Evolutionary conservation across 1,140 invertebrate genomes (phyloP).

Genomic region (Lerema accius): DNA sequence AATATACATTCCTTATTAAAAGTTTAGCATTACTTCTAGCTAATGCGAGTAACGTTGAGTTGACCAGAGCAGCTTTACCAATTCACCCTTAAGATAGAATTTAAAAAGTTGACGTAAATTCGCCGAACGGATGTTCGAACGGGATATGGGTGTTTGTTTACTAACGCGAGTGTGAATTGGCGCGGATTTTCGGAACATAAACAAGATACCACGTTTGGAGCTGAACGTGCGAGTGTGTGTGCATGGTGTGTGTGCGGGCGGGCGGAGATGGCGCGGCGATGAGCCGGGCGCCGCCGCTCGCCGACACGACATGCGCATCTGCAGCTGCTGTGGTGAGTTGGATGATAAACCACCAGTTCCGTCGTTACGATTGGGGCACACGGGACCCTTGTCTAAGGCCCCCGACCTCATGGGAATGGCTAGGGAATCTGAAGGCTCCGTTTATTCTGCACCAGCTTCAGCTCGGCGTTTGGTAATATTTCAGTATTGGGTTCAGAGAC

Average conservation of each 20-base stretch:
- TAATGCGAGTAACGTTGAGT: too few species aligned
- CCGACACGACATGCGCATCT: slow-evolving; percentile 72
- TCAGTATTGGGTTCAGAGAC: too few species aligned
- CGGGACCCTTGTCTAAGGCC: too few species aligned
- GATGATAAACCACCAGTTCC: background rate
- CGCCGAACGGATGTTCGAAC: background rate
- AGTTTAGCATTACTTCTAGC: too few species aligned
- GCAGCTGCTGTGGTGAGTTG: slow-evolving; percentile 75
- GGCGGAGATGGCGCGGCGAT: slow-evolving; percentile 63
- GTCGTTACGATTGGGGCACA: too few species aligned
- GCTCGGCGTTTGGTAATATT: too few species aligned
- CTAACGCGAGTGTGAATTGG: slow-evolving; percentile 31
- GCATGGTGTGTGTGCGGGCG: slow-evolving; percentile 39
- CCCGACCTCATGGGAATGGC: too few species aligned
- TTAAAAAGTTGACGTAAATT: background rate
- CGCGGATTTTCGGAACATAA: slow-evolving; percentile 23
- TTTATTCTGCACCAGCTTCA: too few species aligned
- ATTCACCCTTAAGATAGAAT: too few species aligned
- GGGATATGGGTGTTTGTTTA: slow-evolving; percentile 29
- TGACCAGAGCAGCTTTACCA: too few species aligned
- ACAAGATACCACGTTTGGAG: slow-evolving; percentile 66
- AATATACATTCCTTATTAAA: too few species aligned
- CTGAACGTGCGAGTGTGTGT: slow-evolving; percentile 69
- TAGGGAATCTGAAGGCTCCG: too few species aligned
- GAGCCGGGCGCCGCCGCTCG: slow-evolving; percentile 48